Evolutionary conservation across 2,113 vertebrate genomes (phyloP).

Genomic region (Vicugna pacos): DNA sequence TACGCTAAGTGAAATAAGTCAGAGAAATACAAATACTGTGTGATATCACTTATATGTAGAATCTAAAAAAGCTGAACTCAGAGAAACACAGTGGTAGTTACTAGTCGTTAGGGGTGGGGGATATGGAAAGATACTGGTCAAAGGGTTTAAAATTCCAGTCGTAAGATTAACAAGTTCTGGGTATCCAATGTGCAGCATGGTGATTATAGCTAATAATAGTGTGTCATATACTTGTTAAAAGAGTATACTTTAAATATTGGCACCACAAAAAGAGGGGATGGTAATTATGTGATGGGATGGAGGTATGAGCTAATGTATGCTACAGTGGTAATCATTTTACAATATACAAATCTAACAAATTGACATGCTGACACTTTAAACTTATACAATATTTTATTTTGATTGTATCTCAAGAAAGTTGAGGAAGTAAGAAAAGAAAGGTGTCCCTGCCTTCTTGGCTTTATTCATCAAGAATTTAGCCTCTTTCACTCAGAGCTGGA

Average conservation of each 20-base stretch:
- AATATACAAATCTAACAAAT: neutral
- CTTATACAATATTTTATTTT: neutral
- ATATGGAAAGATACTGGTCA: neutral
- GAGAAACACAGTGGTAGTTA: neutral
- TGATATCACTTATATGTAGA: neutral
- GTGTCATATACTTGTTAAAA: neutral
- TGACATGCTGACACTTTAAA: neutral
- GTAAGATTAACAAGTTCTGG: neutral
- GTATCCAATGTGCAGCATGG: neutral
- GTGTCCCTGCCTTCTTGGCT: neutral
- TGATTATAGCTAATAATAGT: neutral
- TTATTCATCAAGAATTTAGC: slow-evolving; percentile 6
- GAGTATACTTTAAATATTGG: neutral
- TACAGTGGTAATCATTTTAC: neutral
- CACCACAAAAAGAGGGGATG: neutral
- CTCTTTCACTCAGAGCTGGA: neutral
- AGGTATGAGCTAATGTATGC: neutral
- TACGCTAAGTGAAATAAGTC: neutral
- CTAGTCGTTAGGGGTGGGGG: neutral
- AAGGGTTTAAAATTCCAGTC: neutral
- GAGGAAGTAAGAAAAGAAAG: neutral
- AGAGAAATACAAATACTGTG: neutral
- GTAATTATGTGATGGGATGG: neutral
- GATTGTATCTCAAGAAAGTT: neutral
- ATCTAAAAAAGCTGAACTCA: neutral